Evolutionary conservation across 2,797 vertebrate genomes (phyloP), one percentile per base, ranked within the genome.

Genomic region (Champsocephalus gunnari): DNA sequence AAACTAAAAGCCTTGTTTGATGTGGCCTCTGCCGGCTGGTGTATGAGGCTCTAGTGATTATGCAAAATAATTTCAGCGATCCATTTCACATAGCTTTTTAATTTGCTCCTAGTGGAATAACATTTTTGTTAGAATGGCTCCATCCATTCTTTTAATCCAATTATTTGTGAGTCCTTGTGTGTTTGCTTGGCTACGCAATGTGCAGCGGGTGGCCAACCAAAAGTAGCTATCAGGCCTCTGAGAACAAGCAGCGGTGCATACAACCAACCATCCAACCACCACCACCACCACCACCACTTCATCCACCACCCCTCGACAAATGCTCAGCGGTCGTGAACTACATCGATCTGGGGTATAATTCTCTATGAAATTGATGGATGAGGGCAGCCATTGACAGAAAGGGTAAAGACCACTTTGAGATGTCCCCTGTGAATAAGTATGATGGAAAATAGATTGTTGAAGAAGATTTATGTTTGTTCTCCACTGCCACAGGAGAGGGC

Each of bases 351-450:
- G 93, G 90, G 94, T 95, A 95, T 97, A 96, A 96, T 97, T 98
- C 96, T 96, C 95, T 96, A 96, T 96, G 93, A 96, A 97, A 96
- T 93, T 96, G 96, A 97, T 97, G 95, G 94, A 96, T 96, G 94
- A 93, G 96, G 95, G 94, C 95, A 95, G 82, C 92, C 94, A 96
- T 96, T 96, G 96, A 96, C 96, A 97, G 94, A 94, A 95, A 94
- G 94, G 95, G 96, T 95, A 96, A 96, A 96, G 95, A 96, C 94
- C 94, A 95, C 94, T 95, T 94, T 94, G 93, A 96, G 95, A 94
- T 91, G 89, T 93, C 94, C 96, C 95, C 88, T 94, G 92, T 94
- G 93, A 95, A 94, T 93, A 96, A 95, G 92, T 94, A 94, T 95
- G 93, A 95, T 94, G 92, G 94, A 95, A 94, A 94, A 93, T 94